Evolutionary conservation across 2,113 vertebrate genomes (phyloP).

Genomic region (Brachirus orientalis): DNA sequence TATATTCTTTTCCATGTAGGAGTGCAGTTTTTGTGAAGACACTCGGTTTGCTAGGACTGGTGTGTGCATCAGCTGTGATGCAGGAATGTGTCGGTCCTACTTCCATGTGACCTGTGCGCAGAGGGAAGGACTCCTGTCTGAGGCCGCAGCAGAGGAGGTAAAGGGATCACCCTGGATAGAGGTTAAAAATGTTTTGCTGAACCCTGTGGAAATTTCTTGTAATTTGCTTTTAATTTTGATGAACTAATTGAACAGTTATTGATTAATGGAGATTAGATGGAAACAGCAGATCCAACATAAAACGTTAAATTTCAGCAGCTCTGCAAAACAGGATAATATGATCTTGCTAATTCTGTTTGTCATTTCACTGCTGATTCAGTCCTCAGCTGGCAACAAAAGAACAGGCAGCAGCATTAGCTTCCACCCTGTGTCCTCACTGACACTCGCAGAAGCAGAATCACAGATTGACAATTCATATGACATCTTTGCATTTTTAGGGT

Average conservation of each 20-base stretch:
- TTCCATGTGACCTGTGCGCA: constrained; percentile 99
- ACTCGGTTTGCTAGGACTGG: constrained; percentile 95
- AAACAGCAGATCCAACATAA: too few relatives aligned
- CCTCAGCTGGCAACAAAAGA: too few relatives aligned
- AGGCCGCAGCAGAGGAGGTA: constrained; percentile 98
- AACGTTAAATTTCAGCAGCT: background rate
- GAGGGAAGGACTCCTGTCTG: constrained; percentile 96
- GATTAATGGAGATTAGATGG: too few relatives aligned
- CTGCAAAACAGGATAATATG: background rate
- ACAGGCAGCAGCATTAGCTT: too few relatives aligned
- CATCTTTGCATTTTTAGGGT: too few relatives aligned
- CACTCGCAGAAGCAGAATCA: too few relatives aligned
- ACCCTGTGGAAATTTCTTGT: too few relatives aligned
- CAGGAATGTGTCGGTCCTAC: constrained; percentile 97
- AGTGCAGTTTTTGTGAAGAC: constrained; percentile 98
- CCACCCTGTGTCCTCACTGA: too few relatives aligned
- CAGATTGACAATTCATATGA: too few relatives aligned
- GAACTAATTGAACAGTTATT: too few relatives aligned
- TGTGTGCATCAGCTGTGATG: constrained; percentile 98
- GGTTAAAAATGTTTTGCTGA: background rate
- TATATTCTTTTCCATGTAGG: constrained; percentile 75
- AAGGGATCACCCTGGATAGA: background rate
- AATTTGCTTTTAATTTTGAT: too few relatives aligned
- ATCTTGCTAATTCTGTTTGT: background rate
- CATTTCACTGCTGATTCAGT: too few relatives aligned